Base-by-base conservation (phyloP, 2,797 vertebrate species). In the Bovichtus variegatus region DNA sequence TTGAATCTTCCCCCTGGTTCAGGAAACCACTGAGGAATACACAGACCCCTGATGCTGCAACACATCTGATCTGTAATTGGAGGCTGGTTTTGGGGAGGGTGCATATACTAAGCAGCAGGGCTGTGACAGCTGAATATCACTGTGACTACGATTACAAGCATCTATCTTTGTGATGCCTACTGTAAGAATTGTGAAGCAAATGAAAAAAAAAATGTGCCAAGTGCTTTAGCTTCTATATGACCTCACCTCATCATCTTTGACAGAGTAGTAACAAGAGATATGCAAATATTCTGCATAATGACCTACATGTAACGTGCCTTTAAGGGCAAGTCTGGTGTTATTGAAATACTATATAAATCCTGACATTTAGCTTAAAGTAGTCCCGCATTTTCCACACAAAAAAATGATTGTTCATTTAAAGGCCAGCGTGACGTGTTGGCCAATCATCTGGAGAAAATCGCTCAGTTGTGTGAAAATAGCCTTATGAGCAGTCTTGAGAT, bases 1-100 rank as follows among this genome's bases (percentile, higher is more conserved):
- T 92, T 87, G 87, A 93, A 94, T 89, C 88, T 85, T 81, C 85
- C 79, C 70, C 75, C 38, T 25, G 47, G 76, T 83, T 90, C 50
- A 63, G 65, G 70, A 90, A 87, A 80, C 80, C 86, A 89, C 82
- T 67, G 78, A 83, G 82, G 87, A 87, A 91, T 89, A 89, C 90
- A 91, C 85, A 78, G 65, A 54, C 76, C 59, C 71, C 54, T 83
- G 87, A 85, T 83, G 74, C 81, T 90, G 81, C 65, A 85, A 83
- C 81, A 88, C 87, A 85, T 79, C 86, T 87, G 78, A 88, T 86
- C 84, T 70, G 79, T 85, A 85, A 89, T 53, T 76, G 81, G 40
- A 71, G 71, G 80, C 86, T 63, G 76, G 71, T 74, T 54, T n/a
- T 4, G 3, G 53, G 65, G 64, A 71, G 44, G 58, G 71, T 69